Evolutionary conservation across 2,797 vertebrate genomes (phyloP).

Genomic region (Buphagus erythrorhynchus): DNA sequence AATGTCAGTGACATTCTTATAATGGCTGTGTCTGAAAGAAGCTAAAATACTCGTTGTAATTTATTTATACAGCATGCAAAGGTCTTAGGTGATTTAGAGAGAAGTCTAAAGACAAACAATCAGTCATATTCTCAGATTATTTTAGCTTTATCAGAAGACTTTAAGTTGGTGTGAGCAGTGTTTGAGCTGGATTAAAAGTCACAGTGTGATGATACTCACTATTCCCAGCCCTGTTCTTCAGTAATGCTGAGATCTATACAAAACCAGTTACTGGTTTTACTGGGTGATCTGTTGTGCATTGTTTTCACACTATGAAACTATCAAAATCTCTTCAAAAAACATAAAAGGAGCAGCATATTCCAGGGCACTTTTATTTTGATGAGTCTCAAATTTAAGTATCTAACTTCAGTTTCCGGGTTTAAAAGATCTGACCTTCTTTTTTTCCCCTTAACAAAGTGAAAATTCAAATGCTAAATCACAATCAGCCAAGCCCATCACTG

Average conservation of each 20-base stretch:
- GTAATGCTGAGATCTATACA: background rate
- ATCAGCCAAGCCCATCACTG: background rate
- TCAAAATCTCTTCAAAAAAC: background rate
- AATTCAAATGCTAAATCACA: slow-evolving; percentile 9
- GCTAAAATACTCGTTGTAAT: slow-evolving; percentile 27
- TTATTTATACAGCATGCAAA: slow-evolving; percentile 58
- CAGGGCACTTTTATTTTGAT: background rate
- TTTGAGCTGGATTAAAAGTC: background rate
- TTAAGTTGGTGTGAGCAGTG: background rate
- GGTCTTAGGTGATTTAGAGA: slow-evolving; percentile 42
- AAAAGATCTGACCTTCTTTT: background rate
- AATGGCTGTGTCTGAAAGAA: slow-evolving; percentile 29
- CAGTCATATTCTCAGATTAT: background rate
- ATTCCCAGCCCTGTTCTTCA: background rate
- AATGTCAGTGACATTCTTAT: slow-evolving; percentile 60
- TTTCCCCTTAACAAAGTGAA: background rate
- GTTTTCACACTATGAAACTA: background rate
- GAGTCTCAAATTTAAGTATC: background rate
- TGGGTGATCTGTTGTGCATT: background rate
- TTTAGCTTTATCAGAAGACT: background rate
- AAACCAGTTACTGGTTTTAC: background rate
- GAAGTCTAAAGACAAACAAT: slow-evolving; percentile 11
- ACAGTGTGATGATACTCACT: background rate
- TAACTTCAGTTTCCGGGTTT: background rate
- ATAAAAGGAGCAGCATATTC: background rate